Percentiles rank a stretch among this genome's conserved stretches.
Conservation (phyloP, 2,797 vertebrate genomes). For the Potorous gilbertii region DNA sequence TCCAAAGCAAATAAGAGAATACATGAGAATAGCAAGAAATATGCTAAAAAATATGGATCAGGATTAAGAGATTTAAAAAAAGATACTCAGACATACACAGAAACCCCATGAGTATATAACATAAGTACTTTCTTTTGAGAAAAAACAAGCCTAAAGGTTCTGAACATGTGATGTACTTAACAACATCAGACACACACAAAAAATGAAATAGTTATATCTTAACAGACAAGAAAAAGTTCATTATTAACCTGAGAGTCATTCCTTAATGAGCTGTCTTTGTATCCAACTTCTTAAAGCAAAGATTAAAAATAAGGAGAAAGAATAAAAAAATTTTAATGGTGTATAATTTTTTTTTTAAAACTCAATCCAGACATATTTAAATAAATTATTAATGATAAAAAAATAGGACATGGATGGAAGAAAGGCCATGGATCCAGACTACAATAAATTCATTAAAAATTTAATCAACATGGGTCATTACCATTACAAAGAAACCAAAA, state of each 20-base stretch:
- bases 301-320: not conserved
- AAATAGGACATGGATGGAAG: not conserved
- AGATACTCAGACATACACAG: not conserved
- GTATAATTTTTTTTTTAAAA: not conserved
- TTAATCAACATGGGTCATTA: not conserved
- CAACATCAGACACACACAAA: not conserved
- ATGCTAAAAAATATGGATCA: not conserved
- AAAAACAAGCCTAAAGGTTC: not conserved
- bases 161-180: not conserved
- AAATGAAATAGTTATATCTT: not conserved
- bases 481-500: not conserved
- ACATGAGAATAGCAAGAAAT: not conserved
- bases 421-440: not conserved
- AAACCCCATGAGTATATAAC: not conserved
- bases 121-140: not conserved
- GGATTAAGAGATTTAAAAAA: not conserved
- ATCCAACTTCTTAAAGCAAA: not conserved
- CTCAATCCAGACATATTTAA: not conserved
- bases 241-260: not conserved
- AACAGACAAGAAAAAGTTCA: not conserved
- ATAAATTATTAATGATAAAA: not conserved
- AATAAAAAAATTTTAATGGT: not conserved
- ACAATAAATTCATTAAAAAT: constrained; percentile 2
- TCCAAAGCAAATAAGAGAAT: not conserved
- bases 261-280: not conserved